Base-by-base conservation (phyloP, 1,140 invertebrate species). In the Armadillidium nasatum region DNA sequence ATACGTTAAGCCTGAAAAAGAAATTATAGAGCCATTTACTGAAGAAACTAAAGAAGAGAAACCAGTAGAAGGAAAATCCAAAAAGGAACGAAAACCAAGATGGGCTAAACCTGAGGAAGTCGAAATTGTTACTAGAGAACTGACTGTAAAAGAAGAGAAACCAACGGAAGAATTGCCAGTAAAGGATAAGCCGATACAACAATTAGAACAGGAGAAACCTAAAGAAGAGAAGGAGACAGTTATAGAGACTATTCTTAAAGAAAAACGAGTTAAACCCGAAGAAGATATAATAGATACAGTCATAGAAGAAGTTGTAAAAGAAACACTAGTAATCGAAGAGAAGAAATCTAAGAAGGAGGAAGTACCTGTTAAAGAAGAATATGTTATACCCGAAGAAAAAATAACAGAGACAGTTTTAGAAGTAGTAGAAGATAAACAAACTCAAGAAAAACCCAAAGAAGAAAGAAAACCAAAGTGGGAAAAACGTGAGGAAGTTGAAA, bases 321-420 rank as follows among this genome's bases (percentile, higher is more conserved):
- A n/a, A n/a, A n/a, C n/a, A n/a, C n/a, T n/a, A n/a, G n/a, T n/a
- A n/a, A n/a, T 60, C 7, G 7, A 4, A 60, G 50, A 60, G 33
- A 33, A 6, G 33, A 33, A 33, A 23, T 45, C 76, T 19, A 77
- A 70, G 60, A 45, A 70, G 22, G 73, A 77, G 23, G 76, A 70
- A 45, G 15, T 19, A 33, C n/a, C n/a, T n/a, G n/a, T n/a, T n/a
- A n/a, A n/a, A n/a, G n/a, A n/a, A n/a, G n/a, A n/a, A n/a, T n/a
- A n/a, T n/a, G n/a, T n/a, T n/a, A n/a, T n/a, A n/a, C n/a, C n/a
- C 46, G 46, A 10, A 10, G 46, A 50, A n/a, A n/a, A n/a, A 50
- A 50, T 15, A 50, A 50, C 43, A 21, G 23, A 15, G 10, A 11
- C 69, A 71, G 10, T n/a, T n/a, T n/a, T n/a, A n/a, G n/a, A n/a